phyloP scores from a whole-genome alignment of 2,113 vertebrate species.

The Cavia porcellus region DNA sequence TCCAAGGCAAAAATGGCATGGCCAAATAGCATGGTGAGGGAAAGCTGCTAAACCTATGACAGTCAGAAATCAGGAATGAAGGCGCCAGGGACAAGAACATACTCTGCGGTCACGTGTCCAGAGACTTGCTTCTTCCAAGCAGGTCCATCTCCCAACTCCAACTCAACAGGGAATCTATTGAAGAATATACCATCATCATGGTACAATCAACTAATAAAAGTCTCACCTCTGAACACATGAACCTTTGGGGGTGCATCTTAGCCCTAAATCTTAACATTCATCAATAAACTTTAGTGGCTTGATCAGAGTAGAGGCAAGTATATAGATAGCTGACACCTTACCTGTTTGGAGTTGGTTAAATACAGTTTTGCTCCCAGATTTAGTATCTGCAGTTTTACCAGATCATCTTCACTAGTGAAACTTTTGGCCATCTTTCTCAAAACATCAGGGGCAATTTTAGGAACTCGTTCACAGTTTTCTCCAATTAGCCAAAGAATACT shows the following conservation, averaged over 20 bases:
- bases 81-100: background rate
- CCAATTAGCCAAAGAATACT: conserved; percentile 99
- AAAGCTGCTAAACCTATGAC: background rate
- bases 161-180: background rate
- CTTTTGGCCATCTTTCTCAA: conserved; percentile 96
- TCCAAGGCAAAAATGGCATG: background rate
- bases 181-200: background rate
- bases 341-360: conserved; percentile 99
- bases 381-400: conserved; percentile 97
- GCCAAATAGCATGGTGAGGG: background rate
- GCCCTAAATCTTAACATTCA: background rate
- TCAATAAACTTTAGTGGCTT: background rate
- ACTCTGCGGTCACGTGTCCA: background rate
- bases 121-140: background rate
- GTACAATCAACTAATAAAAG: background rate
- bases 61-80: background rate
- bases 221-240: background rate
- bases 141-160: background rate
- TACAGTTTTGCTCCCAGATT: conserved; percentile 97
- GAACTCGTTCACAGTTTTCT: conserved; percentile 97
- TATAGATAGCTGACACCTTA: conserved; percentile 73
- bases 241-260: background rate
- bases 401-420: conserved; percentile 96
- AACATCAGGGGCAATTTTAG: conserved; percentile 97
- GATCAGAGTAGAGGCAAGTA: background rate